Conservation (phyloP, 2,888 invertebrate species). For the Agrilus biguttatus region DNA sequence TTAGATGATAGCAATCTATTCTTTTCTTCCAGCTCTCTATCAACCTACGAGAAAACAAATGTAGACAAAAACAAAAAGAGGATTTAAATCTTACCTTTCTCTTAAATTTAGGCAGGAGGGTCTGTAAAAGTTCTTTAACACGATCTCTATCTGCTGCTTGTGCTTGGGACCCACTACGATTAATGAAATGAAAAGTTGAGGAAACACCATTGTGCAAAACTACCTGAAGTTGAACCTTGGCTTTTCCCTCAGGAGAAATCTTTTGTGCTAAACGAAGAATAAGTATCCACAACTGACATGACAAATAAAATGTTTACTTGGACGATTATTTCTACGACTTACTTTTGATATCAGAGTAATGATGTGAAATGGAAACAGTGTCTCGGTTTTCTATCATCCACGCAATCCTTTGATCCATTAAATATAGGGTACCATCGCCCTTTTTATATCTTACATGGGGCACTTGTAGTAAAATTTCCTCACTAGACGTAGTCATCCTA, state of each 20-base stretch:
- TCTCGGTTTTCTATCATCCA: conserved; percentile 93
- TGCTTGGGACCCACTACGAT: conserved; percentile 65
- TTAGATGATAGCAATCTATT: conserved; percentile 73
- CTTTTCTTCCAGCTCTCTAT: conserved; percentile 32
- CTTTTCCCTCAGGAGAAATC: conserved; percentile 92
- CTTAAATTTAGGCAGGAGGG: conserved; percentile 85
- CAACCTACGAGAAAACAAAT: conserved; percentile 18
- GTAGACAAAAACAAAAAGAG: neutral
- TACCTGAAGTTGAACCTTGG: conserved; percentile 95
- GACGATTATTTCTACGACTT: conserved; percentile 24
- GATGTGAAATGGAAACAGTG: conserved; percentile 83
- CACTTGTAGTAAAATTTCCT: conserved; percentile 89
- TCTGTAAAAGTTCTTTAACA: conserved; percentile 83
- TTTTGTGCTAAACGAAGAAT: conserved; percentile 51
- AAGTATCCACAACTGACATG: neutral
- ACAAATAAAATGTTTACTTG: neutral
- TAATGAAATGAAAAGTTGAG: conserved; percentile 95
- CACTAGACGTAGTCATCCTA: conserved; percentile 75
- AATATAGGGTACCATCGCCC: conserved; percentile 86
- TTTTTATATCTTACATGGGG: conserved; percentile 90
- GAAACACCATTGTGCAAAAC: conserved; percentile 87
- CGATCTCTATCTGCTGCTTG: conserved; percentile 84
- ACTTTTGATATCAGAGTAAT: conserved; percentile 94
- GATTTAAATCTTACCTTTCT: conserved; percentile 51
- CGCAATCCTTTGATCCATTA: conserved; percentile 90